phyloP scores from a whole-genome alignment of 2,113 vertebrate species.

The Ammodytes marinus region DNA sequence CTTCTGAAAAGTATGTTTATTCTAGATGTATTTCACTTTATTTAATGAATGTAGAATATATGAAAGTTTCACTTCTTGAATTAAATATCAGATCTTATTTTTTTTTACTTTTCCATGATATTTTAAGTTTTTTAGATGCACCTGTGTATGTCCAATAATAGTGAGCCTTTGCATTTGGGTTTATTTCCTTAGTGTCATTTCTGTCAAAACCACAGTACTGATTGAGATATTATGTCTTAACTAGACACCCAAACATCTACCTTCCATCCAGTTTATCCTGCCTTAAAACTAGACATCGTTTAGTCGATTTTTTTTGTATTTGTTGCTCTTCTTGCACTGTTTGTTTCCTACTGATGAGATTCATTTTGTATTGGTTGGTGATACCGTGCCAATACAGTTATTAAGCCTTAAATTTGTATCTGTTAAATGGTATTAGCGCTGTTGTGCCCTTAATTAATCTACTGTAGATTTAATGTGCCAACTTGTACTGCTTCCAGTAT shows the following conservation, averaged over 20 bases:
- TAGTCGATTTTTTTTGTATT: neutral
- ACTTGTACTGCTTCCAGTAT: neutral
- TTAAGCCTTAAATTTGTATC: slow-evolving; percentile 5
- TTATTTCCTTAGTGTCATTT: neutral
- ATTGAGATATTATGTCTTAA: neutral
- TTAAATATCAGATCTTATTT: too few species aligned
- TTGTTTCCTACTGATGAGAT: slow-evolving; percentile 52
- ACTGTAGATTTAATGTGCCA: neutral
- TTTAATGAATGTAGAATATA: too few species aligned
- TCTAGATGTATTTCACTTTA: too few species aligned
- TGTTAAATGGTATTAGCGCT: neutral
- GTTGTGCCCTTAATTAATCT: neutral
- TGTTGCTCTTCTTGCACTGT: slow-evolving; percentile 17
- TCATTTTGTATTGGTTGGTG: neutral
- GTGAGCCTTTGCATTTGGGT: neutral
- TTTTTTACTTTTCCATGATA: too few species aligned
- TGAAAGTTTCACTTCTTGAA: too few species aligned
- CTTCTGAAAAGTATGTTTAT: too few species aligned
- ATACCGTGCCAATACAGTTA: neutral
- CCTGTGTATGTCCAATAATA: neutral
- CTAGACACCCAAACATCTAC: neutral
- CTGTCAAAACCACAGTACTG: neutral
- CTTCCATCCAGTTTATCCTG: neutral
- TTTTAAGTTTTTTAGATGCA: too few species aligned
- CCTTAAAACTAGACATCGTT: slow-evolving; percentile 16